These are phyloP conservation scores for Shinisaurus crocodilurus DNA, from an alignment of 2,113 vertebrate species.

Conservation along the genomic window DNA sequence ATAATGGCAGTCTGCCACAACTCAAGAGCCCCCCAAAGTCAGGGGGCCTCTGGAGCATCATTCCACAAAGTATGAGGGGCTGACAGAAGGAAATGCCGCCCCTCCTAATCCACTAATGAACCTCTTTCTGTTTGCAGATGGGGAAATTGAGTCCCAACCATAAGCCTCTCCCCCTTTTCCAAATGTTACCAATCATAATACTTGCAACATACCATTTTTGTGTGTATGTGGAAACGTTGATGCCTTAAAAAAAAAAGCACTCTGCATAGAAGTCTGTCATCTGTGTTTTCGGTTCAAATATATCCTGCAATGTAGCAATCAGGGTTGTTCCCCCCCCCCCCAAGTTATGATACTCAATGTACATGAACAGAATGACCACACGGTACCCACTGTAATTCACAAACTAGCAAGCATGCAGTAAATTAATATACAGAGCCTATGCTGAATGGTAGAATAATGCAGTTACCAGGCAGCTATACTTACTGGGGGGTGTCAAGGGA, in stretches of 20 bases:
- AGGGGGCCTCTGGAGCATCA: background rate
- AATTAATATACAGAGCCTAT: background rate
- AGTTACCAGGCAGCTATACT: conserved; percentile 9
- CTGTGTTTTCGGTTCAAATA: background rate
- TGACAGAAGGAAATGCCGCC: background rate
- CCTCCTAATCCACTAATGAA: background rate
- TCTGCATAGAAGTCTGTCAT: background rate
- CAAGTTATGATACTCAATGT: conserved; percentile 18
- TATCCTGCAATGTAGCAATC: background rate
- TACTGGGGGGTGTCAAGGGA: background rate
- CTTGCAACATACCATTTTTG: too few relatives aligned
- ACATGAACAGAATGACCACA: background rate
- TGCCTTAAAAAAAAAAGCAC: background rate
- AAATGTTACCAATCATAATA: too few relatives aligned
- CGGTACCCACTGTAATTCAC: conserved; percentile 10
- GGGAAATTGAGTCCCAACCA: too few relatives aligned
- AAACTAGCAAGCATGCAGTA: conserved; percentile 35
- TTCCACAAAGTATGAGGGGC: background rate
- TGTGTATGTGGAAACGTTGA: background rate
- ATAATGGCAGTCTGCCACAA: background rate
- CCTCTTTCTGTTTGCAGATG: background rate
- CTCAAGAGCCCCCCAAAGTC: too few relatives aligned
- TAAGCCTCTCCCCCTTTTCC: too few relatives aligned
- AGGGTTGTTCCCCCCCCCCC: background rate
- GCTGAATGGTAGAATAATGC: conserved; percentile 16